These are phyloP conservation scores for Bombus cullumanus DNA, from an alignment of 1,140 invertebrate genomes.

Conservation along the genomic window DNA sequence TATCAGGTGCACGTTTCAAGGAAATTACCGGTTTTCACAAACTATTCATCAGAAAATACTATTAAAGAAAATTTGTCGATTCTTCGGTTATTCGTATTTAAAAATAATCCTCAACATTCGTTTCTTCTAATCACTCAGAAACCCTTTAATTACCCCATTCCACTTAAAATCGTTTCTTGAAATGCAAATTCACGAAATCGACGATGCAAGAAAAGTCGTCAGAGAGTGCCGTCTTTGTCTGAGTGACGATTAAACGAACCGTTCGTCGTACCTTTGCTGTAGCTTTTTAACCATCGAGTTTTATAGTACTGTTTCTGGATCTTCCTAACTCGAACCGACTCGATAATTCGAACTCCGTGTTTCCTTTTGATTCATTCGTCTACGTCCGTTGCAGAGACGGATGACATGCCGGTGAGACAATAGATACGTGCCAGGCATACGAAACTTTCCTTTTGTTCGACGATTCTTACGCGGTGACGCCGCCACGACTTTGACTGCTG, in stretches of 20 bases:
- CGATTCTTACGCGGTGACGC: constrained; percentile 52
- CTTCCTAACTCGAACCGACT: constrained; percentile 5
- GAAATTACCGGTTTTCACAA: too few species aligned
- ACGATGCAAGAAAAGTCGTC: too few species aligned
- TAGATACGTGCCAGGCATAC: constrained; percentile 53
- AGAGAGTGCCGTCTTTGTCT: neutral
- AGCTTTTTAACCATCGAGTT: neutral
- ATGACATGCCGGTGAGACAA: constrained; percentile 54
- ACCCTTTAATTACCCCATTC: too few species aligned
- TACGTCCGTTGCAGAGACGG: constrained; percentile 47
- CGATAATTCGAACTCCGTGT: constrained; percentile 43
- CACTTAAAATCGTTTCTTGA: neutral
- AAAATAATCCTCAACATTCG: neutral
- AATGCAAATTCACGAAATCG: neutral
- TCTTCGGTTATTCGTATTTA: too few species aligned
- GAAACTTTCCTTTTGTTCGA: constrained; percentile 53
- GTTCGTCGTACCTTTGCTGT: too few species aligned
- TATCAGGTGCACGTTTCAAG: neutral
- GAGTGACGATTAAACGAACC: neutral
- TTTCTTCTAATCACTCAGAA: too few species aligned
- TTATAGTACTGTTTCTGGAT: neutral
- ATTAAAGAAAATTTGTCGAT: too few species aligned
- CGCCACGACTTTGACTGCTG: constrained; percentile 37
- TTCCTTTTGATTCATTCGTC: constrained; percentile 56
- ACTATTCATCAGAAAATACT: too few species aligned